These are phyloP conservation scores for Momotus momota DNA, from an alignment of 2,797 vertebrate species.

Conservation along the genomic window DNA sequence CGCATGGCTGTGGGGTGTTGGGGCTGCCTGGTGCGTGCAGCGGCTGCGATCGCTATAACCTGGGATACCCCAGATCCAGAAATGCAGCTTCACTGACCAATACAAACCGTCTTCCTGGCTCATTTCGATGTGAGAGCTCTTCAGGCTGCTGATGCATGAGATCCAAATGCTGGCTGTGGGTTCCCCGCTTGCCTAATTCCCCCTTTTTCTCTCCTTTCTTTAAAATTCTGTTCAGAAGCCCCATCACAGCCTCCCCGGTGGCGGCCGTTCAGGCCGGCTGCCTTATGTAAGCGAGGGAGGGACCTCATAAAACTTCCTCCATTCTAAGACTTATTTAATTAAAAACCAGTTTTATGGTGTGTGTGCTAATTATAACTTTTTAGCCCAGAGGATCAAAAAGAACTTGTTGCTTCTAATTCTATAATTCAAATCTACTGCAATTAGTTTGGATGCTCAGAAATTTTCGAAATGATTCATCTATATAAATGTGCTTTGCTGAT, in stretches of 20 bases:
- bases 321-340: constrained; percentile 61
- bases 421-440: not conserved
- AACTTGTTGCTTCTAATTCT: constrained; percentile 48
- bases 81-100: not conserved
- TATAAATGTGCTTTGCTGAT: not conserved
- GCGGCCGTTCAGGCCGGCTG: not conserved
- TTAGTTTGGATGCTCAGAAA: constrained; percentile 25
- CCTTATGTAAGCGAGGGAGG: not conserved
- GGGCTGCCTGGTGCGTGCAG: not conserved
- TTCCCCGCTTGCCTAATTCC: not conserved
- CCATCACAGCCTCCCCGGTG: accelerated
- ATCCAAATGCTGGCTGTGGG: not conserved
- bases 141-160: accelerated
- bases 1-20: accelerated
- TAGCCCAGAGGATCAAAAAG: constrained; percentile 33
- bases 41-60: not conserved
- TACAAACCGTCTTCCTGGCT: not conserved
- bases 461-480: constrained; percentile 22
- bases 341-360: constrained; percentile 65
- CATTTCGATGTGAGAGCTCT: accelerated
- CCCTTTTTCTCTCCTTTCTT: not conserved
- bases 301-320: constrained; percentile 3
- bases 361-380: constrained; percentile 43
- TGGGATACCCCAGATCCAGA: not conserved
- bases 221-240: not conserved